Evolutionary conservation across 2,888 invertebrate genomes (phyloP).

Genomic region (Drosophila paracracens): DNA sequence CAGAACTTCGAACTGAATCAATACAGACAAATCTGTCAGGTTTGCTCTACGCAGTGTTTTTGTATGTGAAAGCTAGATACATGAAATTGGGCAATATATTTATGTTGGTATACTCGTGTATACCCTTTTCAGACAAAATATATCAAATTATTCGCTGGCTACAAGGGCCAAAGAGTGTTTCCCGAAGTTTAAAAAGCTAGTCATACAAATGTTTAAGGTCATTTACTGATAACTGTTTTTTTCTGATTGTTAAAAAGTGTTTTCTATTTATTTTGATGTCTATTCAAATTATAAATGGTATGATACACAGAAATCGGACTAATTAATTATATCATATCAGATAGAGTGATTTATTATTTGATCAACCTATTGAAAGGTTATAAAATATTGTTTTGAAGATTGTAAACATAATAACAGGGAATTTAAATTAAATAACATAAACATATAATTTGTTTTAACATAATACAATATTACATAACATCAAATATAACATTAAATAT

Average conservation of each 20-base stretch:
- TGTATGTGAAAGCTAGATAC: background rate
- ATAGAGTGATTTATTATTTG: background rate
- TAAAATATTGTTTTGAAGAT: no score
- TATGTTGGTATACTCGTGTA: background rate
- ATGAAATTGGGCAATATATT: background rate
- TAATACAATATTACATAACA: no score
- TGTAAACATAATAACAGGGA: no score
- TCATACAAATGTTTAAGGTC: background rate
- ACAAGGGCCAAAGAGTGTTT: background rate
- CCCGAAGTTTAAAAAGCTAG: background rate
- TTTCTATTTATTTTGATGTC: background rate
- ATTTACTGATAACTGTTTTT: background rate
- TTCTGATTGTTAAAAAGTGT: background rate
- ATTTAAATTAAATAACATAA: no score
- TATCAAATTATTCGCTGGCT: background rate
- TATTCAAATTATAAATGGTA: background rate
- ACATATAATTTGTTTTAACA: no score
- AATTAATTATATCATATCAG: background rate
- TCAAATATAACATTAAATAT: no score
- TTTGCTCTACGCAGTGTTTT: background rate
- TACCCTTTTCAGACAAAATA: background rate
- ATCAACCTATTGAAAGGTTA: no score
- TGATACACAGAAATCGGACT: background rate
- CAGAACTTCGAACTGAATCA: no score
- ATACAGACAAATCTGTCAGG: no score